Evolutionary conservation across 2,113 vertebrate genomes (phyloP).

Genomic region (Proteles cristata): DNA sequence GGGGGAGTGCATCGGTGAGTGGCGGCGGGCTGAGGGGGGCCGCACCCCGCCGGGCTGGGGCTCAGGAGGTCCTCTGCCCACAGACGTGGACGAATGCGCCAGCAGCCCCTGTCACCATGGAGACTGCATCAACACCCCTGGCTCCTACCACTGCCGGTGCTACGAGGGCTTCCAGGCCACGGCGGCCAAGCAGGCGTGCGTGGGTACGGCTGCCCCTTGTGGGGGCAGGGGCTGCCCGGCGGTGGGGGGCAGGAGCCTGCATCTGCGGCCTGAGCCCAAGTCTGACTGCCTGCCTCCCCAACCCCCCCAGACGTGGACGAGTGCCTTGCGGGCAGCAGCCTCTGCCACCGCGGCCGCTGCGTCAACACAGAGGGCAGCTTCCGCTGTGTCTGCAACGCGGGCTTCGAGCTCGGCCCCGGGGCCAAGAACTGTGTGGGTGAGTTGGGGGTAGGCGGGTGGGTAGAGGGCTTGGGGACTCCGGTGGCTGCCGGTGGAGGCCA

Average conservation of each 20-base stretch:
- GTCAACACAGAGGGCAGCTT: conserved; percentile 97
- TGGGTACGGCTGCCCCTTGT: conserved; percentile 84
- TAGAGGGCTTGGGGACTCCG: neutral
- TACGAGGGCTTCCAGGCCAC: conserved; percentile 94
- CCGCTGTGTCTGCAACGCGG: conserved; percentile 95
- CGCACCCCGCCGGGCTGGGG: fast-evolving
- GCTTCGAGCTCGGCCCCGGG: conserved; percentile 93
- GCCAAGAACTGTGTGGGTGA: conserved; percentile 95
- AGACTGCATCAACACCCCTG: conserved; percentile 93
- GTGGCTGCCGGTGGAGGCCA: neutral
- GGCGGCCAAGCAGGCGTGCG: conserved; percentile 92
- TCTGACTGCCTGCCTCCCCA: neutral
- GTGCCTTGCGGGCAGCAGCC: conserved; percentile 92
- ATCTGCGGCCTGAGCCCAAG: neutral
- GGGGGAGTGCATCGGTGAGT: conserved; percentile 93
- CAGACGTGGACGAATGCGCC: conserved; percentile 94
- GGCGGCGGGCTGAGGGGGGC: fast-evolving
- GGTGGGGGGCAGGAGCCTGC: neutral
- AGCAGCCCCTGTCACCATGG: conserved; percentile 94
- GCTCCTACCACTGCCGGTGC: conserved; percentile 95
- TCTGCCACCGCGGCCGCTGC: conserved; percentile 94
- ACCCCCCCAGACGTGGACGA: conserved; percentile 92
- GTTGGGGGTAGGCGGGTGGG: neutral
- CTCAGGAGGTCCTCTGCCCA: neutral
- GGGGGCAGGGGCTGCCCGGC: neutral